phyloP scores from a whole-genome alignment of 2,113 vertebrate species.

The Sceloporus undulatus region DNA sequence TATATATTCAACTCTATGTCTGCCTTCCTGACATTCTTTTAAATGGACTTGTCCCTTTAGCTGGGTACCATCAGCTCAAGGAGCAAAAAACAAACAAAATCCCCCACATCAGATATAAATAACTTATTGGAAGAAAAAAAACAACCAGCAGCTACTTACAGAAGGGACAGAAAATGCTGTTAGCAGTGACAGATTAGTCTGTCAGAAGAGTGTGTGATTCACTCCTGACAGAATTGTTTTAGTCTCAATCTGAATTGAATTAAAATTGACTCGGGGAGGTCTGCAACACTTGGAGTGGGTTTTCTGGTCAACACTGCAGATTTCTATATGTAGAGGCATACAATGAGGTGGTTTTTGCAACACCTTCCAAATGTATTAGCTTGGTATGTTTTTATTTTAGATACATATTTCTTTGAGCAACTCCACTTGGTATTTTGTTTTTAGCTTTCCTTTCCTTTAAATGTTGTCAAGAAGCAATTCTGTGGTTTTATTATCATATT shows the following conservation, averaged over 20 bases:
- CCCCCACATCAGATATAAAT: slow-evolving; percentile 4
- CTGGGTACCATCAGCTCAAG: neutral
- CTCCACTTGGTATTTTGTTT: neutral
- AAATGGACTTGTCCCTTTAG: neutral
- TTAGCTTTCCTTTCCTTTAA: neutral
- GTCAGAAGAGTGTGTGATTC: slow-evolving; percentile 31
- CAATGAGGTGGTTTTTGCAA: neutral
- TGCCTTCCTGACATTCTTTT: neutral
- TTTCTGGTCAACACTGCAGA: neutral
- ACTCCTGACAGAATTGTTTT: slow-evolving; percentile 29
- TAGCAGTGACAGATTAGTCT: slow-evolving; percentile 22
- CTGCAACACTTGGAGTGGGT: neutral
- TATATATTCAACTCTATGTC: neutral
- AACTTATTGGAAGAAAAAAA: neutral
- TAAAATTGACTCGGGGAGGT: slow-evolving; percentile 20
- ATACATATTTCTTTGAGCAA: neutral
- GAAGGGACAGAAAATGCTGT: slow-evolving; percentile 34
- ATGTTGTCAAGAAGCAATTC: neutral
- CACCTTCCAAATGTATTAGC: neutral
- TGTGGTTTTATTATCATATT: neutral
- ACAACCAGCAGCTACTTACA: slow-evolving; percentile 12
- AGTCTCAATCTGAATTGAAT: slow-evolving; percentile 28
- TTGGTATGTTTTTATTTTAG: neutral
- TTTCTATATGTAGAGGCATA: neutral
- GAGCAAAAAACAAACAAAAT: neutral